phyloP scores from a whole-genome alignment of 2,888 invertebrate species.

The Deilephila porcellus region DNA sequence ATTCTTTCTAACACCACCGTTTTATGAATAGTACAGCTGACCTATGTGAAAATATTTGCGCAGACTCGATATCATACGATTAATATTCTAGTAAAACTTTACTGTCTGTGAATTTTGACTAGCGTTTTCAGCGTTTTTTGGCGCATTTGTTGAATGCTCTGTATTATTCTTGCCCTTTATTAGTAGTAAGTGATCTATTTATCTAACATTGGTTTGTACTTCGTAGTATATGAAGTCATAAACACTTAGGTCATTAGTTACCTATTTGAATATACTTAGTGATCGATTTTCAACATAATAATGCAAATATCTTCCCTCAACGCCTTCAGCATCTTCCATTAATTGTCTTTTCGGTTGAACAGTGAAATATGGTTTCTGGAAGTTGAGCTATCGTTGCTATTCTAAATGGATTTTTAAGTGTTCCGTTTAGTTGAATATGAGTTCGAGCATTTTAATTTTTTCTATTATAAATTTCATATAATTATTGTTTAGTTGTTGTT shows the following conservation, averaged over 20 bases:
- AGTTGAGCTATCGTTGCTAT: not conserved
- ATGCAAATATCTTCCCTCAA: not conserved
- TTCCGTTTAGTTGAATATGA: not conserved
- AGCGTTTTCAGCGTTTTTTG: not conserved
- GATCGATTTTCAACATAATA: no score
- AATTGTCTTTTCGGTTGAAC: not conserved
- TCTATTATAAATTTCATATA: not conserved
- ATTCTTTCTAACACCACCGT: not conserved
- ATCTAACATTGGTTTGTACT: not conserved
- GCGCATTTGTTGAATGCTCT: not conserved
- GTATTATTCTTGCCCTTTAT: not conserved
- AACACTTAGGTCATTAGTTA: no score
- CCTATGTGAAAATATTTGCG: slow-evolving; percentile 32
- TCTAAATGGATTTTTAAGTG: slow-evolving; percentile 3
- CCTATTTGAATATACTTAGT: no score
- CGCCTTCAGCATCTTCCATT: not conserved
- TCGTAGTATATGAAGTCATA: no score
- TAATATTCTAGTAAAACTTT: slow-evolving; percentile 42
- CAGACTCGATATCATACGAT: slow-evolving; percentile 36
- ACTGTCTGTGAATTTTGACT: slow-evolving; percentile 34
- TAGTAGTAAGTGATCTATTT: no score
- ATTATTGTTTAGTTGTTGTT: not conserved
- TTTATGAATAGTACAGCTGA: slow-evolving; percentile 29
- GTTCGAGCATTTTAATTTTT: not conserved
- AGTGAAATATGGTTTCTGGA: slow-evolving; percentile 2